Conservation (phyloP, 2,113 vertebrate species). For the Nipponia nippon region DNA sequence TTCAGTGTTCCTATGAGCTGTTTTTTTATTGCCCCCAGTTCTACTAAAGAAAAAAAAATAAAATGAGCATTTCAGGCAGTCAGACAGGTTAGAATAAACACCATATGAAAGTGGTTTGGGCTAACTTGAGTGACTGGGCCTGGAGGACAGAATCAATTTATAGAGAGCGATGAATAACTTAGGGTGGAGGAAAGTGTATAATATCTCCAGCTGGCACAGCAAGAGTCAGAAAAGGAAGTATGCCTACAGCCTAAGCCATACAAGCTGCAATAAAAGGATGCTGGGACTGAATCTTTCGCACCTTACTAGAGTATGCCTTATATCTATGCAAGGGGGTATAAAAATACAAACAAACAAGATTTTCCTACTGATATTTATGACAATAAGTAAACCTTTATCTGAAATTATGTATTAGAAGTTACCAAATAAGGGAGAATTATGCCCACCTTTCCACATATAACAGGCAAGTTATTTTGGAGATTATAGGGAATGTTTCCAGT, state of each 20-base stretch:
- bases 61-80: not conserved
- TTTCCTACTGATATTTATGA: not conserved
- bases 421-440: not conserved
- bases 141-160: not conserved
- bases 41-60: not conserved
- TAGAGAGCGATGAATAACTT: not conserved
- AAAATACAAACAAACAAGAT: not conserved
- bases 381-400: not conserved
- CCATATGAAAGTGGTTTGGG: not conserved
- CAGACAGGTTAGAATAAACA: not conserved
- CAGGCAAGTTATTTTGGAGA: not conserved
- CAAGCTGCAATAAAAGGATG: not conserved
- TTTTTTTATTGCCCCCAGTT: not conserved
- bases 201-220: not conserved
- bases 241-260: not conserved
- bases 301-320: not conserved
- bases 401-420: not conserved
- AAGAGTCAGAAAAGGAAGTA: not conserved
- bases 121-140: not conserved
- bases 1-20: not conserved
- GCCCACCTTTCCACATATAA: not conserved
- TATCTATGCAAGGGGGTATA: not conserved
- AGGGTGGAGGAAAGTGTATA: not conserved
- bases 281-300: not conserved
- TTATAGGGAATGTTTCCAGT: not conserved